Conservation (phyloP, 2,888 invertebrate genomes). For the Xestia xanthographa region DNA sequence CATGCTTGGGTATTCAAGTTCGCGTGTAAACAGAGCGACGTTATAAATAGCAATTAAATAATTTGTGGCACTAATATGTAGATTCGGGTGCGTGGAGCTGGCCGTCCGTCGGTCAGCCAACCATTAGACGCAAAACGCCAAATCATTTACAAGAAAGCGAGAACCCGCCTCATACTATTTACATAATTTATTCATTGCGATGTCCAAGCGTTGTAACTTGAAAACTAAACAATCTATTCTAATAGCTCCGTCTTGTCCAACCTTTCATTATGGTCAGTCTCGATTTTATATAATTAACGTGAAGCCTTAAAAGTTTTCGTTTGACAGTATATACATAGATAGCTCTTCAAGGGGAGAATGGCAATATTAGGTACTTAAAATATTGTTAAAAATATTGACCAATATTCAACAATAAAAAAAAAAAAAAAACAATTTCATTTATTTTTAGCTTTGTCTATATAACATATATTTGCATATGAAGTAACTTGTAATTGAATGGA, state of each 20-base stretch:
- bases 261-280: neutral
- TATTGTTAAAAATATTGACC: constrained; percentile 7
- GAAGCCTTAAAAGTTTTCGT: neutral
- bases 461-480: neutral
- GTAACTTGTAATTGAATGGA: neutral
- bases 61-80: constrained; percentile 83
- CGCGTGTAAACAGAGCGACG: constrained; percentile 75
- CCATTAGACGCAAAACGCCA: constrained; percentile 87
- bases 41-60: constrained; percentile 85
- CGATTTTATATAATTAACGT: constrained; percentile 21
- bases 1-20: constrained; percentile 53
- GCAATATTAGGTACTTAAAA: neutral
- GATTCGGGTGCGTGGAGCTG: constrained; percentile 79
- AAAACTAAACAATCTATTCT: constrained; percentile 40
- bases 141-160: constrained; percentile 90
- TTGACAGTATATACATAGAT: too few relatives aligned
- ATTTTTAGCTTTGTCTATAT: neutral
- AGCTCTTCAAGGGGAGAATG: neutral
- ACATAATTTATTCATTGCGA: constrained; percentile 88
- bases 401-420: too few relatives aligned
- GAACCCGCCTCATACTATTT: constrained; percentile 87
- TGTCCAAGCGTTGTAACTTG: constrained; percentile 73
- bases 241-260: neutral
- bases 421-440: too few relatives aligned
- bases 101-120: constrained; percentile 64